These are phyloP conservation scores for Megalopta genalis DNA, from an alignment of 1,140 invertebrate genomes.

Conservation along the genomic window DNA sequence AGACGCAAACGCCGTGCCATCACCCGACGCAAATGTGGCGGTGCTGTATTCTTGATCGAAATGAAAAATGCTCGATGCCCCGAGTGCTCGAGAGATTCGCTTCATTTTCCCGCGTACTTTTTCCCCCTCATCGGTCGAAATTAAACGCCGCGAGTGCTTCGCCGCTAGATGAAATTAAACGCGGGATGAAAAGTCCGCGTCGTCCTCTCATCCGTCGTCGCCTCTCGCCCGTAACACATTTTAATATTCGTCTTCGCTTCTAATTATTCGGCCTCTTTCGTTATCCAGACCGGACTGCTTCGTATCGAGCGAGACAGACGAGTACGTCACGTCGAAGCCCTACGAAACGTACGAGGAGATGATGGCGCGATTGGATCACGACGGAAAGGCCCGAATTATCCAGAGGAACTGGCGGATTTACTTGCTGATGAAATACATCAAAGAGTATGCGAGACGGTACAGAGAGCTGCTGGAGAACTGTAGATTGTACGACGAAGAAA, in stretches of 20 bases:
- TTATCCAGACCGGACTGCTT: constrained; percentile 78
- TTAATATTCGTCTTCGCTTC: no score
- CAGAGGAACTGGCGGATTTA: constrained; percentile 82
- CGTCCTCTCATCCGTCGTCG: neutral
- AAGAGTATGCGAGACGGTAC: constrained; percentile 68
- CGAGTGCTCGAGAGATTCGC: neutral
- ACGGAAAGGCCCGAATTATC: constrained; percentile 81
- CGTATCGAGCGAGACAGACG: constrained; percentile 82
- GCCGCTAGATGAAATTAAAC: neutral
- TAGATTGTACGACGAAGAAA: constrained; percentile 75
- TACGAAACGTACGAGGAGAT: constrained; percentile 82
- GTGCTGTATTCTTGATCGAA: constrained; percentile 60
- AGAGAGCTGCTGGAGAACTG: constrained; percentile 71
- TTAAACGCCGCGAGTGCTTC: neutral
- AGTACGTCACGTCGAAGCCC: constrained; percentile 79
- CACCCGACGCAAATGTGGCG: constrained; percentile 75
- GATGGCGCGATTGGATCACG: constrained; percentile 77
- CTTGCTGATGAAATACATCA: constrained; percentile 67
- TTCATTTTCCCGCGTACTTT: constrained; percentile 28
- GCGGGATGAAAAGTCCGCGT: neutral
- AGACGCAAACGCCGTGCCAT: constrained; percentile 67
- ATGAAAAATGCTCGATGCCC: neutral
- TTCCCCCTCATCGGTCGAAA: constrained; percentile 22
- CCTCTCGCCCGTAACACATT: no score
- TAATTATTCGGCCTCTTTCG: neutral